A percentile compares a stretch with the other conserved stretches of the same genome.
These are phyloP conservation scores for Dasyprocta punctata DNA, from an alignment of 2,113 vertebrate genomes.

Conservation along the genomic window DNA sequence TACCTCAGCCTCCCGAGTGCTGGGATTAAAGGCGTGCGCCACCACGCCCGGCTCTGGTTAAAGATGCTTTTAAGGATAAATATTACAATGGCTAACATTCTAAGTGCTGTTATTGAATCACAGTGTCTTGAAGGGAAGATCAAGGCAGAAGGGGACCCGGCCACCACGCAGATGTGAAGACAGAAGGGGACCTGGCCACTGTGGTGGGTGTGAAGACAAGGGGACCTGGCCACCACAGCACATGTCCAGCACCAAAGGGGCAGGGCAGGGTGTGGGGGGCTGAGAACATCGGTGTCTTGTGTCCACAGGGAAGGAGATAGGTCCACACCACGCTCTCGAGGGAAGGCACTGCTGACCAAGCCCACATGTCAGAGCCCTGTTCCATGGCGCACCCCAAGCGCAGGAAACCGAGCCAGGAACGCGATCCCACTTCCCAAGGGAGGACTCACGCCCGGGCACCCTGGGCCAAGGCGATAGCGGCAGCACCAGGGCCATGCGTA, in stretches of 20 bases:
- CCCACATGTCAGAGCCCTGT: not conserved
- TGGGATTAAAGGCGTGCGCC: too few species aligned
- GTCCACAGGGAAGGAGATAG: not conserved
- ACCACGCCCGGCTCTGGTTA: too few species aligned
- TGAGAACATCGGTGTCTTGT: not conserved
- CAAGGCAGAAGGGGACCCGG: slow-evolving; percentile 12
- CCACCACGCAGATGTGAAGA: not conserved
- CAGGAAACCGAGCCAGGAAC: slow-evolving; percentile 21
- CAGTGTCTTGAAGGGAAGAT: not conserved
- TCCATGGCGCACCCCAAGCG: not conserved
- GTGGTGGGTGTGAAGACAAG: not conserved
- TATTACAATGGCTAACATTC: slow-evolving; percentile 10
- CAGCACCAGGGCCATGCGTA: not conserved
- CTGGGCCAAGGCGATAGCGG: slow-evolving; percentile 21
- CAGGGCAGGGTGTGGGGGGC: not conserved
- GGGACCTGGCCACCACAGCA: not conserved
- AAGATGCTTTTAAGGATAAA: slow-evolving; percentile 41
- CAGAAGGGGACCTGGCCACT: not conserved
- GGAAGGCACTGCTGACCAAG: slow-evolving; percentile 14
- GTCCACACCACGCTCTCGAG: not conserved
- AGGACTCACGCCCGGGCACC: slow-evolving; percentile 30
- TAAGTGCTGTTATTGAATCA: not conserved
- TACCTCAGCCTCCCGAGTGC: too few species aligned
- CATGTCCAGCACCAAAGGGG: not conserved
- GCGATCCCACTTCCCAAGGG: not conserved